Evolutionary conservation across 2,888 invertebrate genomes (phyloP), one percentile per base, ranked within the genome.

Genomic region (Drosophila algonquin): DNA sequence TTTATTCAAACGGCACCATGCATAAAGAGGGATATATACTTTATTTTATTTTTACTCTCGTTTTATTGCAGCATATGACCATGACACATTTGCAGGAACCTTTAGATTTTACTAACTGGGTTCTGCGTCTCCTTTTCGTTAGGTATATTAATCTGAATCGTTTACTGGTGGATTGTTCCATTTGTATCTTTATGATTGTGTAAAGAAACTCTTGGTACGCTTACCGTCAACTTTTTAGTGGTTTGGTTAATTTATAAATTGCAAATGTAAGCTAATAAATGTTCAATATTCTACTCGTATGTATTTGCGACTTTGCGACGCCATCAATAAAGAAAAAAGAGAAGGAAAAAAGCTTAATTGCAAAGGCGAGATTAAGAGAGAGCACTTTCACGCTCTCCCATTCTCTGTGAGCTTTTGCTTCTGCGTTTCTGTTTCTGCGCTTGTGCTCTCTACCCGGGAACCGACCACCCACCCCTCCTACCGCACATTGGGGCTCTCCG

Each of bases 401-500:
- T 0, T 40, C 14, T 40, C n/a, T 40, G 40, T 7, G 40, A 7
- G 40, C 40, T 40, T 40, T 30, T 30, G 30, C 14, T 5, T 5
- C 14, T 5, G 14, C 40, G n/a, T 47, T 57, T 27, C 30, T 61
- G 61, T 60, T 53, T 48, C 54, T 71, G 71, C 71, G 71, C 71
- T 70, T 61, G 45, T 30, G 54, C 69, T 46, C 61, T 61, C 35
- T 27, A 46, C 48, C 46, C 53, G n/a, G 40, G 40, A 0, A 40
- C 40, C 40, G 14, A 30, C 40, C 40, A 14, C 40, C 14, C 14
- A 6, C 40, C 14, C 40, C 14, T 40, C 10, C 40, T 40, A n/a
- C n/a, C 40, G 7, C 2, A 40, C 14, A 40, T 7, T 40, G 40
- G n/a, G 40, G n/a, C 5, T 14, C 7, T n/a, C 14, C n/a, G 40